Evolutionary conservation across 2,888 invertebrate genomes (phyloP).

Genomic region (Hipparchia sbordonii): DNA sequence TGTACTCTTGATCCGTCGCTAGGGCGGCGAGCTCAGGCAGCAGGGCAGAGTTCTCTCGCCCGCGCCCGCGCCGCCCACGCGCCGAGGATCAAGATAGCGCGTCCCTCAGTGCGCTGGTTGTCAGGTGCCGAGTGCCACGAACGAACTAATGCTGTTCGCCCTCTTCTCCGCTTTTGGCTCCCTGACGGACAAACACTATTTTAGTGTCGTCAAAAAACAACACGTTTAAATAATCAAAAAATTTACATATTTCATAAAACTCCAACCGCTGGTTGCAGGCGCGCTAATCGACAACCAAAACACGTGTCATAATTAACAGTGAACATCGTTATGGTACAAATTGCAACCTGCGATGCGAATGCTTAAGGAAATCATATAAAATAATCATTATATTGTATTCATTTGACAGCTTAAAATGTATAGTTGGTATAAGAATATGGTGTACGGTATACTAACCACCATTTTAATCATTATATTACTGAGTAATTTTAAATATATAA

Average conservation of each 20-base stretch:
- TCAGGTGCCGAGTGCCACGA: conserved; percentile 88
- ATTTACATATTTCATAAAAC: conserved; percentile 9
- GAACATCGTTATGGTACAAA: no score
- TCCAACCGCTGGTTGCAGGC: not conserved
- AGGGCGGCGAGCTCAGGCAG: conserved; percentile 52
- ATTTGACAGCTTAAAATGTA: no score
- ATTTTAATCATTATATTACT: no score
- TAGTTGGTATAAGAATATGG: no score
- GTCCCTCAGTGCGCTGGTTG: conserved; percentile 84
- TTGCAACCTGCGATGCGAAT: no score
- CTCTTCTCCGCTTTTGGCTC: conserved; percentile 93
- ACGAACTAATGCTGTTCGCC: conserved; percentile 93
- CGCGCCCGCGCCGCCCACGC: conserved; percentile 56
- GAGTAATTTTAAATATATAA: no score
- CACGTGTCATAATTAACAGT: no score
- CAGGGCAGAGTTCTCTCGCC: conserved; percentile 54
- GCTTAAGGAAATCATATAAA: no score
- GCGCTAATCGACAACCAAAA: no score
- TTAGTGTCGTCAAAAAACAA: conserved; percentile 18
- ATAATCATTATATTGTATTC: no score
- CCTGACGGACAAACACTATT: conserved; percentile 70
- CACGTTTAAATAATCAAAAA: not conserved
- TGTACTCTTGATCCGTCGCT: conserved; percentile 60
- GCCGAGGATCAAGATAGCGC: conserved; percentile 74
- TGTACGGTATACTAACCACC: no score